Base-by-base conservation (phyloP, 2,113 vertebrate species). In the Cyanistes caeruleus region DNA sequence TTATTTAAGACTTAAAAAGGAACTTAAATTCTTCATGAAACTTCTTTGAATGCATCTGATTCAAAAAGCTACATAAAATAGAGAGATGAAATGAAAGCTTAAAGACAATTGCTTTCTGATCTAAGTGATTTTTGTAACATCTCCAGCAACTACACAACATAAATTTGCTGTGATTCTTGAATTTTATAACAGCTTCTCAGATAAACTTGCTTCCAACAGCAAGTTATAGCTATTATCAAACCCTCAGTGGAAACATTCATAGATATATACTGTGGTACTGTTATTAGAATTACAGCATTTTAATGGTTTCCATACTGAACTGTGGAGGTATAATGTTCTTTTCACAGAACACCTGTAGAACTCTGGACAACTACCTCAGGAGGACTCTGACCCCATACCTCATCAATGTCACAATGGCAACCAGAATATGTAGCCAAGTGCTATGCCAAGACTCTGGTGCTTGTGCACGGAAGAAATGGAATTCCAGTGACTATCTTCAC, bases 391-490 rank as follows among this genome's bases (percentile, higher is more conserved):
- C 97, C 73, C 99, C 98, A 2, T 99, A 99, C 81, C 69, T 99
- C 35, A 97, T 98, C 94, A 99, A 99, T 4, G 97, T 99, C 91
- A 99, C 99, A 1, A 97, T 99, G 35, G 99, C 99, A 17, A 96
- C 98, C 79, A 98, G 96, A 96, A 97, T 99, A 76, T 99, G 99
- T 93, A 98, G 98, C 84, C 81, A 97, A 56, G 92, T 95, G n/a
- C 88, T 99, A 70, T 99, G 99, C 78, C 97, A 98, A 60, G 96
- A 97, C 15, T 95, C 96, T 27, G 99, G 99, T 22, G 95, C 98
- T 35, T 99, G 99, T 27, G 85, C 91, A 67, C 95, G 99, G 65
- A 99, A 98, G 97, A 37, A 95, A 55, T 98, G 98, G 90, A 77
- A 99, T 89, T 98, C 98, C 22, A 55, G 22, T 22, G 93, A 97